Evolutionary conservation across 1,140 invertebrate genomes (phyloP).

Genomic region (Dreissena rostriformis): DNA sequence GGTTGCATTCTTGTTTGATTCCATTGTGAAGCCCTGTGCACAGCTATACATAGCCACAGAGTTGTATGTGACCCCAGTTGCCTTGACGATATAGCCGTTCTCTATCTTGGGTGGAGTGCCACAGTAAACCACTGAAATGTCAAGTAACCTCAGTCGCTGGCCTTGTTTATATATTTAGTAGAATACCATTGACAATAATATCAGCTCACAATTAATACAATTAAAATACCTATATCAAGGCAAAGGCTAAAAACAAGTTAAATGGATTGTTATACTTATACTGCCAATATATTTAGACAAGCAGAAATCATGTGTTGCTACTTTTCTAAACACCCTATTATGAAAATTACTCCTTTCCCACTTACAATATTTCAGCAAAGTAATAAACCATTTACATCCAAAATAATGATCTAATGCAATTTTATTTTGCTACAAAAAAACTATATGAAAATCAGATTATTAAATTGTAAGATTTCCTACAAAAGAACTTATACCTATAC

Average conservation of each 20-base stretch:
- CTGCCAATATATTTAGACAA: too few relatives aligned
- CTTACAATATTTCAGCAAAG: too few relatives aligned
- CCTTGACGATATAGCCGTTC: conserved; percentile 17
- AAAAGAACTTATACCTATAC: conserved; percentile 8
- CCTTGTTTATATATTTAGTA: too few relatives aligned
- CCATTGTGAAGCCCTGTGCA: conserved; percentile 9
- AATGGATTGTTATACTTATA: too few relatives aligned
- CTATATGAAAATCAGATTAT: neutral
- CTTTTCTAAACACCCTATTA: too few relatives aligned
- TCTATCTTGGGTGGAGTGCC: conserved; percentile 19
- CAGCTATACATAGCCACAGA: conserved; percentile 26
- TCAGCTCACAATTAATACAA: neutral
- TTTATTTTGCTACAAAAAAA: neutral
- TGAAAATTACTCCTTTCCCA: too few relatives aligned
- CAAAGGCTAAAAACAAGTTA: neutral
- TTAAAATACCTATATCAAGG: neutral
- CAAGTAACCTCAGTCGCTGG: too few relatives aligned
- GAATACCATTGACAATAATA: too few relatives aligned
- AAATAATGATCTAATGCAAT: neutral
- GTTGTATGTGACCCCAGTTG: conserved; percentile 18
- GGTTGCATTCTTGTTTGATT: neutral
- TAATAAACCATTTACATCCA: neutral
- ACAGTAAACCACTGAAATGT: conserved; percentile 17
- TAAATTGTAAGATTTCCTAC: neutral
- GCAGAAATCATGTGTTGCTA: too few relatives aligned